A percentile compares a stretch with the other conserved stretches of the same genome.
Evolutionary conservation across 2,888 invertebrate species (phyloP).

Genomic region (Diloba caeruleocephala): DNA sequence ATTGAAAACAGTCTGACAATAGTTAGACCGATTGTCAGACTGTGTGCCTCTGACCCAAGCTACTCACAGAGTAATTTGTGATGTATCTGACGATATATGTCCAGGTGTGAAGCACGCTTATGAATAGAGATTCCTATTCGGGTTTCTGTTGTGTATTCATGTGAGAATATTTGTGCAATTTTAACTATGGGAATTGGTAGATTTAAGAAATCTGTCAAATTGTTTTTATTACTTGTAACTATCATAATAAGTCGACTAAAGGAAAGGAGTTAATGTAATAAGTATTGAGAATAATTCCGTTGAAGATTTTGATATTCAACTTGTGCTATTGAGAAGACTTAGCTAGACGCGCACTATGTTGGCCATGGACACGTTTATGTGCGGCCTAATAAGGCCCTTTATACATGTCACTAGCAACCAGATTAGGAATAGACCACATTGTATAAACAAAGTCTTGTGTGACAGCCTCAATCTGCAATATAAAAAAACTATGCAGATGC

Average conservation of each 20-base stretch:
- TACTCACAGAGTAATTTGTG: neutral
- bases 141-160: conserved; percentile 5
- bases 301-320: conserved; percentile 19
- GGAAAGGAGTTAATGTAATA: conserved; percentile 5
- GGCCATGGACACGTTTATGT: conserved; percentile 2
- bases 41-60: too few species aligned
- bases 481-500: too few species aligned
- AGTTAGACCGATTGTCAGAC: too few species aligned
- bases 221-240: conserved; percentile 21
- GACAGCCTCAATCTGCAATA: too few species aligned
- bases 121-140: neutral
- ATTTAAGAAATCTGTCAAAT: conserved; percentile 28
- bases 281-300: conserved; percentile 23
- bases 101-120: conserved; percentile 6
- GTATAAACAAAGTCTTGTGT: too few species aligned
- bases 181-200: conserved; percentile 33
- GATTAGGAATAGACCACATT: too few species aligned
- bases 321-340: conserved; percentile 22
- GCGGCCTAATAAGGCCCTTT: too few species aligned
- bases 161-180: conserved; percentile 22
- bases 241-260: conserved; percentile 11
- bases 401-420: too few species aligned
- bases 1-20: too few species aligned
- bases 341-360: neutral
- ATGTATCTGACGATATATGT: conserved; percentile 25